These are phyloP conservation scores for Lycaon pictus DNA, from an alignment of 2,113 vertebrate genomes.

Conservation along the genomic window DNA sequence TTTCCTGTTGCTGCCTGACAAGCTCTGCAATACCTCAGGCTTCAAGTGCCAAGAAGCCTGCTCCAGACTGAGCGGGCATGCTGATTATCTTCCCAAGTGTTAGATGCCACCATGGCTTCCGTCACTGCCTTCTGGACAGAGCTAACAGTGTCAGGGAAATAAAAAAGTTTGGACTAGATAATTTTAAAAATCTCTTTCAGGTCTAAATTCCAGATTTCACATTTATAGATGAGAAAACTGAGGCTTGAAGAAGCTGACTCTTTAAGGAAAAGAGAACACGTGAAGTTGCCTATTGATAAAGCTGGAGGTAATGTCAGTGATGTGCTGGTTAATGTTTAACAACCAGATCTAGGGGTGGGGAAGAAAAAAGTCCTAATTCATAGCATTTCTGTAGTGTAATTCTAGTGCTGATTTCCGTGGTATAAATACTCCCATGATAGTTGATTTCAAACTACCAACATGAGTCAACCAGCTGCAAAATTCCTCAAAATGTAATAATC, in stretches of 20 bases:
- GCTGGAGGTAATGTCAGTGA: not conserved
- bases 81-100: not conserved
- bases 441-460: not conserved
- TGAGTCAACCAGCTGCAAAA: not conserved
- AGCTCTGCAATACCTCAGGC: not conserved
- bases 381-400: not conserved
- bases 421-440: not conserved
- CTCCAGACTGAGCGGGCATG: not conserved
- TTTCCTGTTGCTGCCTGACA: not conserved
- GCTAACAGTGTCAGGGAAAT: not conserved
- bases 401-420: not conserved
- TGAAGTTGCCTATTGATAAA: not conserved
- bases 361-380: not conserved
- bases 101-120: not conserved
- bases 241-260: not conserved
- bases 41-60: not conserved
- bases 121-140: not conserved
- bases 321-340: not conserved
- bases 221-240: not conserved
- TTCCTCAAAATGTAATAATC: conserved; percentile 6
- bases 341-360: not conserved
- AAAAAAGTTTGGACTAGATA: not conserved
- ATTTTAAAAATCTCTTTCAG: conserved; percentile 17
- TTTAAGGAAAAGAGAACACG: not conserved
- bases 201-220: not conserved